phyloP scores from a whole-genome alignment of 2,113 vertebrate genomes.

The Mola mola region DNA sequence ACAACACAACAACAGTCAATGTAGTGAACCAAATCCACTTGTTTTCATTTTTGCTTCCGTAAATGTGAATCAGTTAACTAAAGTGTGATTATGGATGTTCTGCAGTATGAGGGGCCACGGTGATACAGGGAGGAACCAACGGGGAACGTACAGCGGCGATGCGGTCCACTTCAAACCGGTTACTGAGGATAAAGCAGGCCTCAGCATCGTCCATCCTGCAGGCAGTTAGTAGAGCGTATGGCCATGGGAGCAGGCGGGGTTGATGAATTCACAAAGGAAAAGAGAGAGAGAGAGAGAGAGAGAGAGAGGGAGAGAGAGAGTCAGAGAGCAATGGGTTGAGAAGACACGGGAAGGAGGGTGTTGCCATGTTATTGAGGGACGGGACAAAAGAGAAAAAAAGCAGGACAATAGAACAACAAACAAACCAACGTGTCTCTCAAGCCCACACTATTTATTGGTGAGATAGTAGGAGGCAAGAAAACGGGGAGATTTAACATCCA shows the following conservation, averaged over 20 bases:
- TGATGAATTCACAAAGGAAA: conserved; percentile 6
- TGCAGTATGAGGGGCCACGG: conserved; percentile 19
- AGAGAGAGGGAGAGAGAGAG: conserved; percentile 34
- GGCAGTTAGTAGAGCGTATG: conserved; percentile 62
- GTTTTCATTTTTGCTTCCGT: conserved; percentile 3
- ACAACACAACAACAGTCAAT: not conserved
- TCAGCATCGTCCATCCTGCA: conserved; percentile 87
- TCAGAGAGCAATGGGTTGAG: too few species aligned
- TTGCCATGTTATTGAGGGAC: conserved; percentile 67
- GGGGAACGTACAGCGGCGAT: conserved; percentile 84
- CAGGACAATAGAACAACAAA: conserved; percentile 67
- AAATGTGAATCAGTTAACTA: not conserved
- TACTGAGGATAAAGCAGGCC: conserved; percentile 89
- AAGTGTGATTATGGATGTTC: not conserved
- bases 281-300: conserved; percentile 34
- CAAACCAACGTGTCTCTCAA: conserved; percentile 55
- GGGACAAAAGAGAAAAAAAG: conserved; percentile 65
- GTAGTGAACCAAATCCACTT: not conserved
- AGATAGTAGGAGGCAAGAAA: conserved; percentile 55
- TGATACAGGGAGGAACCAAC: conserved; percentile 25
- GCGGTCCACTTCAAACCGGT: conserved; percentile 87
- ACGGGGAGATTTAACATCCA: conserved; percentile 55
- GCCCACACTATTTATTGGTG: conserved; percentile 53
- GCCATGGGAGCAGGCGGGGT: conserved; percentile 39
- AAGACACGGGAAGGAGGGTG: conserved; percentile 41